A percentile compares a stretch with the other conserved stretches of the same genome.
These are phyloP conservation scores for Hippocampus zosterae DNA, from an alignment of 2,113 vertebrate species.

Conservation along the genomic window DNA sequence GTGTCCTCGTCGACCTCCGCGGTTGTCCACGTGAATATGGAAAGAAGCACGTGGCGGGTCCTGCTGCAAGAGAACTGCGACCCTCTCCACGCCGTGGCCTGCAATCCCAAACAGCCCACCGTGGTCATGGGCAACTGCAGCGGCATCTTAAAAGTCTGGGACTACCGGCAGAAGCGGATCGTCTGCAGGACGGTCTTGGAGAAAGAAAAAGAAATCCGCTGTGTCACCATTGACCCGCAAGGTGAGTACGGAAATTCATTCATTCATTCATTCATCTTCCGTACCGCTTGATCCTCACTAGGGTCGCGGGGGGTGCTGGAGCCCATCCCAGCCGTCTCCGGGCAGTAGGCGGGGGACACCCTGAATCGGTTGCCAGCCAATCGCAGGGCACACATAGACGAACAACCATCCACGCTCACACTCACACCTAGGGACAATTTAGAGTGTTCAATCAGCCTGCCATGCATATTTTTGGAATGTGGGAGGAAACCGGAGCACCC, in stretches of 20 bases:
- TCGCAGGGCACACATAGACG: too few species aligned
- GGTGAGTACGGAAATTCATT: constrained; percentile 71
- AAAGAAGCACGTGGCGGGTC: constrained; percentile 58
- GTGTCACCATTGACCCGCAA: constrained; percentile 79
- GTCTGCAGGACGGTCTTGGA: constrained; percentile 76
- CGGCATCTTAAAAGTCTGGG: constrained; percentile 83
- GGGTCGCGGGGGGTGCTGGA: too few species aligned
- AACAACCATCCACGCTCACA: too few species aligned
- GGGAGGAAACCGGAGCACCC: too few species aligned
- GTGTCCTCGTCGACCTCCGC: constrained; percentile 77
- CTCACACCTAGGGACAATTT: too few species aligned
- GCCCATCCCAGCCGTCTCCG: too few species aligned
- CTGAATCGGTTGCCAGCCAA: too few species aligned
- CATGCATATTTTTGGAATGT: too few species aligned
- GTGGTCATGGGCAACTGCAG: constrained; percentile 76
- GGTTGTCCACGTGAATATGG: constrained; percentile 73
- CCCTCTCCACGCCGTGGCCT: constrained; percentile 76
- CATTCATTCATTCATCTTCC: too few species aligned
- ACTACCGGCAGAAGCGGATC: constrained; percentile 69
- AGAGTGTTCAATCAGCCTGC: too few species aligned
- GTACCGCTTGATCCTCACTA: too few species aligned
- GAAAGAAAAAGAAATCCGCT: constrained; percentile 69
- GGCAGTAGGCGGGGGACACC: too few species aligned
- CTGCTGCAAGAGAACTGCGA: constrained; percentile 72
- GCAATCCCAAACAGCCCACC: constrained; percentile 76